Evolutionary conservation across 2,888 invertebrate species (phyloP).

Genomic region (Sarcophaga variegata): DNA sequence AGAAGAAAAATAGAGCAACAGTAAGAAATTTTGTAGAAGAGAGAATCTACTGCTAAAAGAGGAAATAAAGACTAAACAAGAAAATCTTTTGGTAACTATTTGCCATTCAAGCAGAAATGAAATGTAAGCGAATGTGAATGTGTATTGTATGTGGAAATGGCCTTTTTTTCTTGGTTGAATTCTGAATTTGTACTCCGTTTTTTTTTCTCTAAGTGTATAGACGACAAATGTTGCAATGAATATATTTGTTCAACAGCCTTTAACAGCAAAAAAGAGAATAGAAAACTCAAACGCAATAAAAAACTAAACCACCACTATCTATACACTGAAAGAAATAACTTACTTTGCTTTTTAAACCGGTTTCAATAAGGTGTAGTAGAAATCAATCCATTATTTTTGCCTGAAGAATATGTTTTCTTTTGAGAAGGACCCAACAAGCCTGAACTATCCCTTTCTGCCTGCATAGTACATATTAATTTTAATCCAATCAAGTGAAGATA

Average conservation of each 20-base stretch:
- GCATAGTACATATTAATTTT: too few relatives aligned
- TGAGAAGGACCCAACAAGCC: too few relatives aligned
- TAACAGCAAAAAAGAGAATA: slow-evolving; percentile 26
- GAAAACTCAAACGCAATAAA: slow-evolving; percentile 53
- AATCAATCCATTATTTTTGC: too few relatives aligned
- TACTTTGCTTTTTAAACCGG: neutral
- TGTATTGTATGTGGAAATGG: slow-evolving; percentile 38
- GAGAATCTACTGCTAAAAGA: slow-evolving; percentile 23
- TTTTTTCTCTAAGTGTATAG: slow-evolving; percentile 46
- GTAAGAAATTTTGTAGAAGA: slow-evolving; percentile 50
- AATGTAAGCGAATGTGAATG: slow-evolving; percentile 54
- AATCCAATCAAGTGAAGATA: too few relatives aligned
- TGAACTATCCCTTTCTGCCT: too few relatives aligned
- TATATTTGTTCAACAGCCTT: slow-evolving; percentile 76
- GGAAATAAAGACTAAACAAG: slow-evolving; percentile 63
- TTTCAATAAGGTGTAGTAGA: slow-evolving; percentile 3
- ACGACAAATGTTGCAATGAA: slow-evolving; percentile 80
- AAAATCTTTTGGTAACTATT: slow-evolving; percentile 80
- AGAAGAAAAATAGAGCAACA: slow-evolving; percentile 54
- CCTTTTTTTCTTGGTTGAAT: neutral
- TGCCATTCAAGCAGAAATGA: slow-evolving; percentile 79
- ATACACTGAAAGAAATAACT: slow-evolving; percentile 22
- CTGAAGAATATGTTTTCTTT: too few relatives aligned
- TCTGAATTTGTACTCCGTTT: slow-evolving; percentile 8
- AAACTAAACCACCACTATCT: slow-evolving; percentile 57